Evolutionary conservation across 2,113 vertebrate genomes (phyloP).

Genomic region (Neodontobutis hainanensis): DNA sequence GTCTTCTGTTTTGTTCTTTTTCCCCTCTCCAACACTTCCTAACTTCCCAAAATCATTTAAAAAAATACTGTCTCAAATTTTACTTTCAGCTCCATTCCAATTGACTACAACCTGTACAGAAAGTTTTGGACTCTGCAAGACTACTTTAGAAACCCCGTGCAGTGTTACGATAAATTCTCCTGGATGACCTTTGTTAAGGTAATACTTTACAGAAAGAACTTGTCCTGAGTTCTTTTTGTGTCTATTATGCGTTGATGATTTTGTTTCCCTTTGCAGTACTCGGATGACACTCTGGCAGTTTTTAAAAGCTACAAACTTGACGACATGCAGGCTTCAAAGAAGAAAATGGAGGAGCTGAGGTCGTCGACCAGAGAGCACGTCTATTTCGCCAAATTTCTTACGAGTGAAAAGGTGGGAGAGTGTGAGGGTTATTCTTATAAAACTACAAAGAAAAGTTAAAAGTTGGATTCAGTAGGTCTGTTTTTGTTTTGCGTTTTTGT

Average conservation of each 20-base stretch:
- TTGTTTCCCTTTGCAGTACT: constrained; percentile 82
- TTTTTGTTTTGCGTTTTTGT: constrained; percentile 3
- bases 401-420: constrained; percentile 92
- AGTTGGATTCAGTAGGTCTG: no score
- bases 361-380: constrained; percentile 90
- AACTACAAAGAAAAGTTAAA: no score
- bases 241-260: not conserved
- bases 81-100: constrained; percentile 89
- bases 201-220: constrained; percentile 28
- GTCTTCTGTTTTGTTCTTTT: not conserved
- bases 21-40: no score
- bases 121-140: constrained; percentile 99
- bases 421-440: not conserved
- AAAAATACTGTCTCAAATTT: not conserved
- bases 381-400: constrained; percentile 98
- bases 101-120: constrained; percentile 98
- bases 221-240: no score
- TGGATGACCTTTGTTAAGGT: constrained; percentile 99
- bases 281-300: constrained; percentile 94
- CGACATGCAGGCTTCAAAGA: constrained; percentile 95
- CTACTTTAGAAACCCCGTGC: constrained; percentile 96
- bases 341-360: constrained; percentile 92
- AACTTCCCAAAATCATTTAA: not conserved
- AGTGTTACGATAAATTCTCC: constrained; percentile 95
- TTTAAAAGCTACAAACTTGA: constrained; percentile 99